Percentiles rank a stretch among this genome's conserved stretches.
These are phyloP conservation scores for Aselliscus stoliczkanus DNA, from an alignment of 2,797 vertebrate species.

Conservation along the genomic window DNA sequence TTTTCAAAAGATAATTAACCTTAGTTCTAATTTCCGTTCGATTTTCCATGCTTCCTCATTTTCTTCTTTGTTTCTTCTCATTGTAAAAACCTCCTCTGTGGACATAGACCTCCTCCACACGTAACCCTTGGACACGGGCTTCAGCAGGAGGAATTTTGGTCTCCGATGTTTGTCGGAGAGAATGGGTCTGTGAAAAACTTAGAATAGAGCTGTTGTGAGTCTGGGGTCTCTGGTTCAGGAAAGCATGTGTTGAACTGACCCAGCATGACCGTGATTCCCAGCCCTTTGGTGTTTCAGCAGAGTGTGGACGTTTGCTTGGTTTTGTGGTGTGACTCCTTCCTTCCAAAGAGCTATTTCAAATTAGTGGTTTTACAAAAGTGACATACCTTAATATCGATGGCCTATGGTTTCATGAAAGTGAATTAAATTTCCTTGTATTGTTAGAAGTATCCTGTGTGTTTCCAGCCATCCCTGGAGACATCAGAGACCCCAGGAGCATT, in stretches of 20 bases:
- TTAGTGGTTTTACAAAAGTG: not conserved
- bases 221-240: not conserved
- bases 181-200: not conserved
- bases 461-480: not conserved
- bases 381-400: not conserved
- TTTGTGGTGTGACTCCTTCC: not conserved
- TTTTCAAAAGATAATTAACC: not conserved
- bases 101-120: not conserved
- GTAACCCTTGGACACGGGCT: not conserved
- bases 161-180: not conserved
- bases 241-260: not conserved
- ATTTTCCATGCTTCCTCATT: not conserved
- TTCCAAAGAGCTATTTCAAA: not conserved
- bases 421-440: not conserved
- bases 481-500: not conserved
- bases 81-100: not conserved
- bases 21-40: not conserved
- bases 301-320: not conserved
- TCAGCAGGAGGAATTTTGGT: not conserved
- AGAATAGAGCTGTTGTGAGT: not conserved
- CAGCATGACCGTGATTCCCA: not conserved
- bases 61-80: not conserved
- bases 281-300: not conserved
- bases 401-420: not conserved
- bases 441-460: not conserved